Evolutionary conservation across 2,113 vertebrate species (phyloP), one percentile per base, ranked within the genome.

Genomic region (Acanthisitta chloris): DNA sequence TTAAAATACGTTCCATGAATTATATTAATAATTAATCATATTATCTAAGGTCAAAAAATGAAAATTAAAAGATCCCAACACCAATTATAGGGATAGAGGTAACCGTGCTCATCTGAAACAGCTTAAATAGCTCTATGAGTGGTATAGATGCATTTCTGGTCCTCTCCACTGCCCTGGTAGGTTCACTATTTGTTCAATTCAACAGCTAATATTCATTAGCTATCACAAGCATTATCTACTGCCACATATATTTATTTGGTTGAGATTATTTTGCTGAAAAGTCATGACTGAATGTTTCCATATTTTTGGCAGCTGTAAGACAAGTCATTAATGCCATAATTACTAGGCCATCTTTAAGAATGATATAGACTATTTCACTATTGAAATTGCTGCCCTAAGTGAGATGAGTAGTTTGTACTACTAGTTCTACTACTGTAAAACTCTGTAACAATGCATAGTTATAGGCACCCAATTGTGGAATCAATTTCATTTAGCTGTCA

Each of bases 291-390:
- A 66, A 62, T 64, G 40, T 74, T 78, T 73, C 59, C 59, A 38
- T 62, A 81, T 72, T 90, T 93, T 92, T 95, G 72, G 46, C 82
- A 77, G 46, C 46, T 86, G 21, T 42, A 55, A 83, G 31, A 83
- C 40, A 48, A 82, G 23, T 20, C 17, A 61, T 84, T 92, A 81
- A 87, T 72, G 49, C 10, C 43, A 8, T 57, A 89, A 94, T 84
- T 84, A 65, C 42, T 52, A 82, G 54, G 14, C 61, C 79, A 69
- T 9, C 52, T 76, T 23, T 45, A 69, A 65, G 31, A 92, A 71
- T 48, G 14, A 74, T 45, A 76, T 5, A 87, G n/a, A 67, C 55
- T 55, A 90, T 85, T 77, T 87, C 74, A 45, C n/a, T 42, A 59
- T 24, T 52, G 46, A 80, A 81, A 92, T 45, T 64, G 34, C 51